Evolutionary conservation across 2,888 invertebrate species (phyloP).

Genomic region (Leucophora obtusa): DNA sequence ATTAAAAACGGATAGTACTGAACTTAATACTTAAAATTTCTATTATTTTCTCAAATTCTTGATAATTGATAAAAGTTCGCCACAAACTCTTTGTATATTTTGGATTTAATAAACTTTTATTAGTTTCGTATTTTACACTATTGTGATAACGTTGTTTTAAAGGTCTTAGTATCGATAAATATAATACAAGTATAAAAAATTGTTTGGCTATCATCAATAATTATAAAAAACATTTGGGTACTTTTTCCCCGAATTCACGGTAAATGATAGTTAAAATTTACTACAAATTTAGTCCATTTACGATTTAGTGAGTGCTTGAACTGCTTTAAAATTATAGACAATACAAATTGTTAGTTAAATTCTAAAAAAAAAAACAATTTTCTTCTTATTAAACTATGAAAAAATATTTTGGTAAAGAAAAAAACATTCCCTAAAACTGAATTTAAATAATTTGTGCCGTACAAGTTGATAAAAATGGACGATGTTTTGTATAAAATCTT

Average conservation of each 20-base stretch:
- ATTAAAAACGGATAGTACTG: conserved; percentile 14
- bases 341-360: background rate
- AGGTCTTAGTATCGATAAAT: conserved; percentile 29
- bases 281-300: conserved; percentile 14
- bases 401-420: conserved; percentile 44
- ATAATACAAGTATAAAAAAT: background rate
- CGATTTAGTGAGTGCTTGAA: background rate
- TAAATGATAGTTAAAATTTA: conserved; percentile 13
- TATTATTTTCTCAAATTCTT: background rate
- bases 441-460: background rate
- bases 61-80: conserved; percentile 18
- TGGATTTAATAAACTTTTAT: background rate
- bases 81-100: conserved; percentile 1
- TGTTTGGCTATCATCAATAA: no score
- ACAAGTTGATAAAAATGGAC: conserved; percentile 60
- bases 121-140: no score
- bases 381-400: background rate
- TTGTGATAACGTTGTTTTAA: conserved; percentile 33
- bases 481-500: conserved; percentile 62
- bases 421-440: no score
- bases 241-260: background rate
- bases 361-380: background rate
- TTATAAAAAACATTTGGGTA: background rate
- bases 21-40: background rate
- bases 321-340: background rate